These are phyloP conservation scores for Chaetoderma sp. DNA, from an alignment of 2,888 invertebrate species.

Conservation along the genomic window DNA sequence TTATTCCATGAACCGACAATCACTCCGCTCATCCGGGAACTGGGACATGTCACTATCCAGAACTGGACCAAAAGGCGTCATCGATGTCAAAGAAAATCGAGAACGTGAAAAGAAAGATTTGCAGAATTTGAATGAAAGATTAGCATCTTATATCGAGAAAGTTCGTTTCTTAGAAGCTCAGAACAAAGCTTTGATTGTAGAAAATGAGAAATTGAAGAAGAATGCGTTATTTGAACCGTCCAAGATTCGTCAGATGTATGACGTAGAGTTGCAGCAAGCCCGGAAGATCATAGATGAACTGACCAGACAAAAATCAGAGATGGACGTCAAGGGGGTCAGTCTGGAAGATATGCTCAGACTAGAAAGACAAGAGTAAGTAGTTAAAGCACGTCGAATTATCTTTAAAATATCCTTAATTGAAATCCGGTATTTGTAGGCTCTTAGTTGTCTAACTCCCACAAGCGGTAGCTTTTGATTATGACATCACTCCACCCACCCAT, in stretches of 20 bases:
- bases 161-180: slow-evolving; percentile 67
- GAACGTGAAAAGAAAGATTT: slow-evolving; percentile 72
- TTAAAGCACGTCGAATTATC: no score
- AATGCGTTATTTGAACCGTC: slow-evolving; percentile 55
- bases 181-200: slow-evolving; percentile 60
- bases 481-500: no score
- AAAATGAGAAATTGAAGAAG: slow-evolving; percentile 55
- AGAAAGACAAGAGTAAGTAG: slow-evolving; percentile 13
- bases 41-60: no score
- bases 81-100: slow-evolving; percentile 67
- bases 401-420: no score
- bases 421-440: no score
- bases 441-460: no score
- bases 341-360: slow-evolving; percentile 67
- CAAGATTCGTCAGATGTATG: slow-evolving; percentile 68
- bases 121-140: slow-evolving; percentile 71
- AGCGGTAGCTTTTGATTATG: no score
- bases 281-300: slow-evolving; percentile 69
- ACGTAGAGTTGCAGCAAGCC: slow-evolving; percentile 70
- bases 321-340: slow-evolving; percentile 68
- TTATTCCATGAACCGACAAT: no score
- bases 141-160: slow-evolving; percentile 72
- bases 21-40: no score
- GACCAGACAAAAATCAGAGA: slow-evolving; percentile 68
- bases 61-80: no score